Percentiles rank a stretch among this genome's conserved stretches.
Evolutionary conservation across 2,888 invertebrate species (phyloP).

Genomic region (Fragum sueziense): DNA sequence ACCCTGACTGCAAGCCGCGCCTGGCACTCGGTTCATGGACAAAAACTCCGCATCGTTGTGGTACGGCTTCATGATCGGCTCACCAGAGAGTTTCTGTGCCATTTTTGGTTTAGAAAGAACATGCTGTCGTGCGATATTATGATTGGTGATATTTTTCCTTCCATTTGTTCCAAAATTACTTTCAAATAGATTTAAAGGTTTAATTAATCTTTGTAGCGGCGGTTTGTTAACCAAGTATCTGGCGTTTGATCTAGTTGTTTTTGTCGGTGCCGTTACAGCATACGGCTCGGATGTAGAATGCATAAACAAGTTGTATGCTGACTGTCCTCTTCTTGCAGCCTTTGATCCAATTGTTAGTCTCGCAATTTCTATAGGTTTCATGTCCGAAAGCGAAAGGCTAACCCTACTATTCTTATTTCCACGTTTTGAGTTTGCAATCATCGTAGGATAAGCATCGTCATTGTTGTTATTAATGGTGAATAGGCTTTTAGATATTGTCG

Average conservation of each 20-base stretch:
- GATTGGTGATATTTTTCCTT: background rate
- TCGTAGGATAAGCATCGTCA: background rate
- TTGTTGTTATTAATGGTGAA: background rate
- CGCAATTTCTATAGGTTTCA: background rate
- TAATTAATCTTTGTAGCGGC: background rate
- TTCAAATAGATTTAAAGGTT: constrained; percentile 10
- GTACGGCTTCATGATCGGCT: background rate
- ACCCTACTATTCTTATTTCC: background rate
- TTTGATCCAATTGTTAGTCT: background rate
- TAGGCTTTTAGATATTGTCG: background rate
- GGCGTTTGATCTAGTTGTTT: background rate
- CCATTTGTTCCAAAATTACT: background rate
- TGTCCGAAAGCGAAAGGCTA: background rate
- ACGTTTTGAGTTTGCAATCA: background rate
- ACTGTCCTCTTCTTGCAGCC: background rate
- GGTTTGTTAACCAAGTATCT: background rate
- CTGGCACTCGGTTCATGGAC: background rate
- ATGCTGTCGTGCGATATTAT: background rate
- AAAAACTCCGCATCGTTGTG: background rate
- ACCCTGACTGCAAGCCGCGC: constrained; percentile 37
- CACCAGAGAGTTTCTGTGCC: background rate
- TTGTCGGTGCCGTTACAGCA: constrained; percentile 3
- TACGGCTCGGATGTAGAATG: constrained; percentile 7
- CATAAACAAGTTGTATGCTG: background rate
- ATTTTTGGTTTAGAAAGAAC: background rate